Evolutionary conservation across 2,888 invertebrate species (phyloP), one percentile per base, ranked within the genome.

Genomic region (Melanchra persicariae): DNA sequence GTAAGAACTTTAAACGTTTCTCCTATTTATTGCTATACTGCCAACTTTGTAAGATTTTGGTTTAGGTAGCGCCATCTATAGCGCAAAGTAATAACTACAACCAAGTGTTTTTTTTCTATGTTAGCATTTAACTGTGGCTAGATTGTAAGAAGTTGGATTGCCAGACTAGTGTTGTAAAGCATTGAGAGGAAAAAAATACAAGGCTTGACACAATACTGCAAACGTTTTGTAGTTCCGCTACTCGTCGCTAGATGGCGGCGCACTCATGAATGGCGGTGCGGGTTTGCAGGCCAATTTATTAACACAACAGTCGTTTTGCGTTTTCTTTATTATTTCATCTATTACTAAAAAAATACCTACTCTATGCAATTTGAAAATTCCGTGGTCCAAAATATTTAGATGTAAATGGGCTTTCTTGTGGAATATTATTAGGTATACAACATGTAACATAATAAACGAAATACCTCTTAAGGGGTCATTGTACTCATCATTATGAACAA

Each of bases 181-280:
- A 24, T 45, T 24, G 40, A 49, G 0, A 49, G 2, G 37, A 15
- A 52, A 10, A 12, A 26, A 0, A 12, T 15, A 7, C 10, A 7
- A 43, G 7, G 24, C n/a, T 30, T 51, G 1, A 15, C 0, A 26
- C 55, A 10, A 1, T 30, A 22, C 6, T 12, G 3, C 17, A 4
- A 47, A 55, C 24, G 37, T 15, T 45, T 40, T 82, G 40, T 82
- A 82, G 74, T 85, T 72, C 51, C 55, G 79, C 92, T 92, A 92
- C 81, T 90, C 84, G 69, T 54, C 79, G 74, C 85, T 89, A 93
- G 94, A 91, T 93, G 92, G 89, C 90, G 86, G 63, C 74, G 43
- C 62, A 24, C 15, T 1, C 19, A 26, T 19, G 2, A 2, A 19
- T 19, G 17, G 17, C 19, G 3, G 19, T 45, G 45, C 3, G 19